Conservation (phyloP, 2,797 vertebrate species). For the Lepilemur septentrionalis region DNA sequence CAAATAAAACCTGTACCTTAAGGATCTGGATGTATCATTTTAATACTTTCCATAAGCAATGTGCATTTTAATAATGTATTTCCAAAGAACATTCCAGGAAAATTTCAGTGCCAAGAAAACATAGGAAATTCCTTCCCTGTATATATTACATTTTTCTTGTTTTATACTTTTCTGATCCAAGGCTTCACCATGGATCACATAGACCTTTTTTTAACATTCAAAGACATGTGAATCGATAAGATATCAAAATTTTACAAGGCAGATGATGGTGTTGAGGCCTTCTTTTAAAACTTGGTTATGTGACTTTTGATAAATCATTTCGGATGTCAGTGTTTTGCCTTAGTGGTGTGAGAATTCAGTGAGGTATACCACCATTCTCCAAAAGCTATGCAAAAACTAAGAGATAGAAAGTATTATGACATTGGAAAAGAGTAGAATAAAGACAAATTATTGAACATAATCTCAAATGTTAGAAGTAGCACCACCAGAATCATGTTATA, state of each 20-base stretch:
- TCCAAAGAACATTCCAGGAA: conserved; percentile 44
- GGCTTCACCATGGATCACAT: background rate
- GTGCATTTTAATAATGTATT: conserved; percentile 31
- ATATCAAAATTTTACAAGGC: background rate
- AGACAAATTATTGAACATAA: background rate
- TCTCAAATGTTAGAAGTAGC: background rate
- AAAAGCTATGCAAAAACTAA: background rate
- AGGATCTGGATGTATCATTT: conserved; percentile 15
- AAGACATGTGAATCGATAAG: background rate
- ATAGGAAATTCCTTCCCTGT: conserved; percentile 24
- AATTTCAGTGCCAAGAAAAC: conserved; percentile 35
- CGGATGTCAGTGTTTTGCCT: background rate
- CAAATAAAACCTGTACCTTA: background rate
- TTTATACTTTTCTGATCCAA: background rate
- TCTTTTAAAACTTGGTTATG: background rate
- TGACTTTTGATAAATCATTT: background rate
- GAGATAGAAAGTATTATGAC: background rate
- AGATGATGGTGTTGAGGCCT: background rate
- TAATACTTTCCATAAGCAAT: conserved; percentile 23
- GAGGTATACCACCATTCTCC: background rate
- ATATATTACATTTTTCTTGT: background rate
- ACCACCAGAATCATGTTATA: background rate
- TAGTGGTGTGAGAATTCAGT: background rate
- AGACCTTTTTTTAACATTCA: conserved; percentile 17
- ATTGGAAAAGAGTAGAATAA: background rate